These are phyloP conservation scores for Callinectes sapidus DNA, from an alignment of 2,888 invertebrate genomes.

Conservation along the genomic window DNA sequence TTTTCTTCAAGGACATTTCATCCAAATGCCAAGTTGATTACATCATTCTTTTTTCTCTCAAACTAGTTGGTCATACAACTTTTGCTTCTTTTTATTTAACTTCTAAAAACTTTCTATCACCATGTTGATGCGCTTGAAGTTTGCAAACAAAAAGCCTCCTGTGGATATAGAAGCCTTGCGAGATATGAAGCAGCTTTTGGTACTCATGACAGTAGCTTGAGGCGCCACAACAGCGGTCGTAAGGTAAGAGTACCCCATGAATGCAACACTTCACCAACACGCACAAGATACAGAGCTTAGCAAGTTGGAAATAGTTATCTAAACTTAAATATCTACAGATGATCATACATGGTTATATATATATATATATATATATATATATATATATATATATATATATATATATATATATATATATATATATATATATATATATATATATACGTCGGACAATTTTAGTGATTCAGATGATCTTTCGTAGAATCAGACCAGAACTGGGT, in stretches of 20 bases:
- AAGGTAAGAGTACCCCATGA: background rate
- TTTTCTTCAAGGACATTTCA: background rate
- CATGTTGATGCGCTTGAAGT: background rate
- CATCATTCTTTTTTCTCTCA: background rate
- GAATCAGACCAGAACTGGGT: background rate
- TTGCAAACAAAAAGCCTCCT: background rate
- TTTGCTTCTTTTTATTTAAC: background rate
- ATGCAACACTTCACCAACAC: too few species aligned
- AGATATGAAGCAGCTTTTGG: background rate
- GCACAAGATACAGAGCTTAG: background rate
- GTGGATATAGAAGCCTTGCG: background rate
- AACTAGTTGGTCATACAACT: background rate
- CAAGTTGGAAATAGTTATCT: background rate
- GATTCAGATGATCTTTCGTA: background rate
- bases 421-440: background rate
- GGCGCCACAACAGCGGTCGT: background rate
- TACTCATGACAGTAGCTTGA: background rate
- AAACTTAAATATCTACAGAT: background rate
- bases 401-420: conserved; percentile 31
- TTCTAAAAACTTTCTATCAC: background rate
- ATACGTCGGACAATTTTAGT: background rate
- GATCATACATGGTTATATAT: background rate
- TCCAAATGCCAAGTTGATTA: background rate
- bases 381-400: background rate
- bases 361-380: conserved; percentile 49